Conservation (phyloP, 2,113 vertebrate genomes). For the Poeciliopsis turrubarensis region DNA sequence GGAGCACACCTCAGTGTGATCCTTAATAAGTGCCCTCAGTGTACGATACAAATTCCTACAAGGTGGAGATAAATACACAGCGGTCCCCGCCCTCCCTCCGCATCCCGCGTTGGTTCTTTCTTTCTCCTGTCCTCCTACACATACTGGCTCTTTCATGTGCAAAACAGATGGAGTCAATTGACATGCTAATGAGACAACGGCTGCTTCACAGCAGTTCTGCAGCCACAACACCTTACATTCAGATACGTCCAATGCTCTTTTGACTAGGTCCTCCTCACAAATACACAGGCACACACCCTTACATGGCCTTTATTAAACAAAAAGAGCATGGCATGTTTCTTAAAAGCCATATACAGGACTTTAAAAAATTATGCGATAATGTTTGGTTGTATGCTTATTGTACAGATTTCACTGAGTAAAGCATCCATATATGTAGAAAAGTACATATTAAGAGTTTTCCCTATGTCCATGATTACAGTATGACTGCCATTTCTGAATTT, state of each 20-base stretch:
- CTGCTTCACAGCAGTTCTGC: constrained; percentile 76
- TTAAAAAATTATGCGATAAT: constrained; percentile 17
- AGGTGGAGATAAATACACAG: constrained; percentile 75
- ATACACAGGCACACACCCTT: constrained; percentile 9
- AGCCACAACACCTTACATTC: constrained; percentile 57
- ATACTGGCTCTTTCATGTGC: constrained; percentile 83
- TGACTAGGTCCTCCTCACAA: background rate
- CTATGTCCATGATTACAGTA: background rate
- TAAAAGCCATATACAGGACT: constrained; percentile 1
- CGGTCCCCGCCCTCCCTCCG: constrained; percentile 40
- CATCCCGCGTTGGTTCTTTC: constrained; percentile 58
- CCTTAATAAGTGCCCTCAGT: constrained; percentile 69
- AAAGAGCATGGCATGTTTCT: background rate
- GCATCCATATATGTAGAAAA: background rate
- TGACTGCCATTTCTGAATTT: background rate
- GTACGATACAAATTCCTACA: constrained; percentile 73
- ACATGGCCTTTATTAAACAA: constrained; percentile 23
- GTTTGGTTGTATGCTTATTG: constrained; percentile 4
- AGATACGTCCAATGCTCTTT: constrained; percentile 14
- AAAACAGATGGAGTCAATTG: constrained; percentile 89
- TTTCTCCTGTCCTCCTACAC: constrained; percentile 78
- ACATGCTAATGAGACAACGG: constrained; percentile 89
- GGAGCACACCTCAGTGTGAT: constrained; percentile 49
- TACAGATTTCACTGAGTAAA: no score
- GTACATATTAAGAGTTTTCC: background rate